Base-by-base conservation (phyloP, 2,888 invertebrate species). In the Drosophila pegasa region DNA sequence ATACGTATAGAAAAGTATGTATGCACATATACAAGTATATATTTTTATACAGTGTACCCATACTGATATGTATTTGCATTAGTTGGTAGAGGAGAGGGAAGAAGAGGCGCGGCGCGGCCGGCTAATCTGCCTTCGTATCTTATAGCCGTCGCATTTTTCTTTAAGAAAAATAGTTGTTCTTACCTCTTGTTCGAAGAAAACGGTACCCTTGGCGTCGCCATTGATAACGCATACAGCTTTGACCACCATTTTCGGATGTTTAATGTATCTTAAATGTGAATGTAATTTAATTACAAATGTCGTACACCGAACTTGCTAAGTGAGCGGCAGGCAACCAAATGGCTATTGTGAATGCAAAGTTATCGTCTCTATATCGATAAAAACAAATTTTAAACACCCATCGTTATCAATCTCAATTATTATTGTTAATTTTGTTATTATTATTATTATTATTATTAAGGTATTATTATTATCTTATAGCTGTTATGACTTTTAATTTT, bases 151-250 rank as follows among this genome's bases (percentile, higher is more conserved):
- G 71, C 51, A 72, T 41, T 45, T 43, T 65, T 48, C 29, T 45
- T 16, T 41, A 41, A n/a, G 14, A 22, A 27, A 16, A 25, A 12
- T 16, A 41, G n/a, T n/a, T 0, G 1, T 0, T 89, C 92, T 92
- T 93, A 96, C 96, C 92, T 93, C 93, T 93, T 98, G 97, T 64
- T 95, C 94, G 90, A 98, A 97, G 92, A 93, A 95, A 63, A 98
- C 93, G 9, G 96, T 96, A 75, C 98, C 98, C 83, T 94, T 94
- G 37, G 97, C 96, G 91, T 97, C 97, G 25, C 97, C 97, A 75
- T 95, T 95, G 75, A 98, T 93, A 81, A 98, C 97, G 91, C 97
- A 97, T 67, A 98, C 97, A 64, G 97, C 98, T 94, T 96, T 97
- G 22, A 91, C 90, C 68, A 94, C 93, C 95, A 95, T 95, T 60